Evolutionary conservation across 2,113 vertebrate genomes (phyloP), one percentile per base, ranked within the genome.

Genomic region (Pelecanoides urinatrix): DNA sequence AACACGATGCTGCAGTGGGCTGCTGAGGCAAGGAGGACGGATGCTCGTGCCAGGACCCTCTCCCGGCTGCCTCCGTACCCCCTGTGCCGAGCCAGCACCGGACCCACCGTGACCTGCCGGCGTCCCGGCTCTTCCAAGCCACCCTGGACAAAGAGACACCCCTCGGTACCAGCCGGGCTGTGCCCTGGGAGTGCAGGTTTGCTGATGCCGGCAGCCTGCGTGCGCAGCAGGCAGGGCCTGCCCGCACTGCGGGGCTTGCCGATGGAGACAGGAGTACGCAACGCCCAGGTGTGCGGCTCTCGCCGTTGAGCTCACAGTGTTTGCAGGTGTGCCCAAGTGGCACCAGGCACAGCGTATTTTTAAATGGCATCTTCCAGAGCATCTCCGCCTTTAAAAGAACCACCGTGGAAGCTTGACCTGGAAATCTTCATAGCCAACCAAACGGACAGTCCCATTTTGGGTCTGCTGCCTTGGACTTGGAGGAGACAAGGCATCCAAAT

Each of bases 261-360:
- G 16, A 10, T 27, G 42, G 38, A 38, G 21, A 56, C 2, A 8
- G 0, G 10, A 52, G 12, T 1, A 2, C 45, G 34, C 30, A 12
- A 12, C 0, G 0, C 14, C 16, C 0, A 0, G 16, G 20, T 8
- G 4, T 15, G 2, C 5, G 11, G 29, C 36, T 62, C 63, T 32
- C 13, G 7, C 36, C 68, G 40, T 32, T 55, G 47, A n/a, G 38
- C 47, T 63, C 44, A 3, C 27, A 0, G 21, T 12, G 15, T 10
- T 32, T 44, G 42, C 56, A 63, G 52, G 29, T 17, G 25, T 42
- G 38, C 38, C 78, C 42, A n/a, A 0, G 0, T 18, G 40, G 44
- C 52, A 55, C 15, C 16, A 77, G 26, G 19, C 13, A 18, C 10
- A 13, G 13, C 4, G 1, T 13, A 2, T n/a, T 84, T 80, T 38